Evolutionary conservation across 2,888 invertebrate genomes (phyloP).

Genomic region (Drosophila paranaensis): DNA sequence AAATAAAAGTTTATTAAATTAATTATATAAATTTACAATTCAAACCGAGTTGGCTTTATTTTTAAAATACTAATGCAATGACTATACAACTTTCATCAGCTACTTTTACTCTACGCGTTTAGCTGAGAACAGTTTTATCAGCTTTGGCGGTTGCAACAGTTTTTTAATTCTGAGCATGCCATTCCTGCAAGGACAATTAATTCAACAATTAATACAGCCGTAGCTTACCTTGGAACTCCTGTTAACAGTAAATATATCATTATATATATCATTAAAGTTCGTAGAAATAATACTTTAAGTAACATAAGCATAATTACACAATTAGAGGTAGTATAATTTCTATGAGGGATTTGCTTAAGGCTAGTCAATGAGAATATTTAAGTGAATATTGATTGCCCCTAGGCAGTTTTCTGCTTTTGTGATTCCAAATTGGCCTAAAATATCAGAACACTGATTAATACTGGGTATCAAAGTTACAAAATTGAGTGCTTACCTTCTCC

Average conservation of each 20-base stretch:
- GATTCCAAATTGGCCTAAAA: slow-evolving; percentile 48
- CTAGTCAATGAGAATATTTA: slow-evolving; percentile 7
- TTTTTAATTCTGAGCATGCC: slow-evolving; percentile 56
- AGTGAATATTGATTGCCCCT: slow-evolving; percentile 14
- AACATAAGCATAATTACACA: slow-evolving; percentile 24
- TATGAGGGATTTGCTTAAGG: slow-evolving; percentile 23
- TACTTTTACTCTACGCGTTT: slow-evolving; percentile 28
- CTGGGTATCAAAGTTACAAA: too few species aligned
- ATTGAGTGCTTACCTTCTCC: slow-evolving; percentile 83
- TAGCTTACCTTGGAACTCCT: too few species aligned
- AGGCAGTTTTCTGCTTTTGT: slow-evolving; percentile 56
- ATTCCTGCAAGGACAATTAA: too few species aligned
- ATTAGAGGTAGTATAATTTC: not conserved
- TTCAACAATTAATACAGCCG: too few species aligned
- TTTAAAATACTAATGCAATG: not conserved
- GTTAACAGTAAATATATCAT: too few species aligned
- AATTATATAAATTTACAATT: slow-evolving; percentile 38
- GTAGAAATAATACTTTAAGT: slow-evolving; percentile 64
- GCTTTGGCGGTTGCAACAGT: slow-evolving; percentile 39
- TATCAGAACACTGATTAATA: not conserved
- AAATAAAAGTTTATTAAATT: slow-evolving; percentile 68
- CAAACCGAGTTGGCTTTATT: not conserved
- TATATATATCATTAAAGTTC: slow-evolving; percentile 23
- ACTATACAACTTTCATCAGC: not conserved
- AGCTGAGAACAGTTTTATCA: slow-evolving; percentile 26